These are phyloP conservation scores for Erannis defoliaria DNA, from an alignment of 2,888 invertebrate genomes.

Conservation along the genomic window DNA sequence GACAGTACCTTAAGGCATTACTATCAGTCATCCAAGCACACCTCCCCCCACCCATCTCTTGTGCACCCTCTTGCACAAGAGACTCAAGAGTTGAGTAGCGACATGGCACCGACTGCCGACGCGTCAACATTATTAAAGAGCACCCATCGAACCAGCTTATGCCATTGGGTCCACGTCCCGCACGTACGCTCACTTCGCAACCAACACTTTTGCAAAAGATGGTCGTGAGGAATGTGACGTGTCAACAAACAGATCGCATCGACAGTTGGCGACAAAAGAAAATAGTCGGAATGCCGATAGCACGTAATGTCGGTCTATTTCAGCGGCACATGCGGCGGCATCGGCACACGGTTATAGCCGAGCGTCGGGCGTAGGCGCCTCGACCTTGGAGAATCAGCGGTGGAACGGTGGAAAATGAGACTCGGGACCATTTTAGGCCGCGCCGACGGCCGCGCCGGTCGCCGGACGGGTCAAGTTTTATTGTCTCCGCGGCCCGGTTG, in stretches of 20 bases:
- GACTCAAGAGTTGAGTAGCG: slow-evolving; percentile 58
- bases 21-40: slow-evolving; percentile 34
- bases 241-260: slow-evolving; percentile 63
- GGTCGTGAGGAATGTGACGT: slow-evolving; percentile 59
- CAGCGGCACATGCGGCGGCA: slow-evolving; percentile 74
- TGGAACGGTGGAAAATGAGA: slow-evolving; percentile 79
- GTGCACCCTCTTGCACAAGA: too few relatives aligned
- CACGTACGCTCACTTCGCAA: slow-evolving; percentile 57
- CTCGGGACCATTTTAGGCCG: slow-evolving; percentile 84
- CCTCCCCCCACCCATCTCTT: too few relatives aligned
- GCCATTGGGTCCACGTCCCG: slow-evolving; percentile 33
- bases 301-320: slow-evolving; percentile 79
- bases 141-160: slow-evolving; percentile 47
- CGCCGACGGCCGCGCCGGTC: slow-evolving; percentile 73
- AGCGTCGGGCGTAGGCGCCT: slow-evolving; percentile 81
- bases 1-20: slow-evolving; percentile 70
- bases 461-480: slow-evolving; percentile 80
- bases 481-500: slow-evolving; percentile 80
- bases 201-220: slow-evolving; percentile 61
- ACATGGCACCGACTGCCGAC: slow-evolving; percentile 57
- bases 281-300: slow-evolving; percentile 78
- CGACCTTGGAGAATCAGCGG: slow-evolving; percentile 78
- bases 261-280: slow-evolving; percentile 75
- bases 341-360: slow-evolving; percentile 78
- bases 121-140: slow-evolving; percentile 57